These are phyloP conservation scores for Carabus problematicus DNA, from an alignment of 2,888 invertebrate genomes.

Conservation along the genomic window DNA sequence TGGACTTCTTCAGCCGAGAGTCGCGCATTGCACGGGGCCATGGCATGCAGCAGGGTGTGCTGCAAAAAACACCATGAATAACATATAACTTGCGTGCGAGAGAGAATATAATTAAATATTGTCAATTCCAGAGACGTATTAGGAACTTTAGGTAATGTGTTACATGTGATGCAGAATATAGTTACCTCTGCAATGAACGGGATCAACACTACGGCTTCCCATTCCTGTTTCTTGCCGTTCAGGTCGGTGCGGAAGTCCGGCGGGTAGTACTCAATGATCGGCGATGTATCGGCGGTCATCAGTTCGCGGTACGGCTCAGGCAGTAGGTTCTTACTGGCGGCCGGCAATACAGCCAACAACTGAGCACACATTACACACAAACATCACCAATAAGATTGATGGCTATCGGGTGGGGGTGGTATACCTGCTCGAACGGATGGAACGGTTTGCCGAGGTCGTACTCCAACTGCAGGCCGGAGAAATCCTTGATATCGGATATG, in stretches of 20 bases:
- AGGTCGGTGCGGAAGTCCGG: slow-evolving; percentile 89
- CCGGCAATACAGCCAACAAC: slow-evolving; percentile 85
- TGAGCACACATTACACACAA: slow-evolving; percentile 53
- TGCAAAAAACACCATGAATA: slow-evolving; percentile 51
- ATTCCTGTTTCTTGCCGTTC: slow-evolving; percentile 94
- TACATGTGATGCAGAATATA: not conserved
- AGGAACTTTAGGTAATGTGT: not conserved
- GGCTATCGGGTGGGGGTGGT: no score
- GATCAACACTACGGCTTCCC: slow-evolving; percentile 95
- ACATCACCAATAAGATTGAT: not conserved
- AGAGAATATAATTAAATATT: not conserved
- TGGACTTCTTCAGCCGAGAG: slow-evolving; percentile 74
- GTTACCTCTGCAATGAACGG: slow-evolving; percentile 88
- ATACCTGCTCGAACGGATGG: slow-evolving; percentile 87
- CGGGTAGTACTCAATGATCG: slow-evolving; percentile 92
- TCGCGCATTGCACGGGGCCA: slow-evolving; percentile 71
- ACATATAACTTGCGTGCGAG: not conserved
- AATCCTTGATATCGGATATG: slow-evolving; percentile 89
- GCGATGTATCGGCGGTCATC: slow-evolving; percentile 78
- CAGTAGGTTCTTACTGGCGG: slow-evolving; percentile 81
- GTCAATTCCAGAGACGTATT: no score
- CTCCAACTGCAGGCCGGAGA: slow-evolving; percentile 72
- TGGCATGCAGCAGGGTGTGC: slow-evolving; percentile 75
- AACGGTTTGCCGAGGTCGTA: slow-evolving; percentile 90
- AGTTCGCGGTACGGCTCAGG: slow-evolving; percentile 80